Evolutionary conservation across 2,888 invertebrate genomes (phyloP).

Genomic region (Hydraecia micacea): DNA sequence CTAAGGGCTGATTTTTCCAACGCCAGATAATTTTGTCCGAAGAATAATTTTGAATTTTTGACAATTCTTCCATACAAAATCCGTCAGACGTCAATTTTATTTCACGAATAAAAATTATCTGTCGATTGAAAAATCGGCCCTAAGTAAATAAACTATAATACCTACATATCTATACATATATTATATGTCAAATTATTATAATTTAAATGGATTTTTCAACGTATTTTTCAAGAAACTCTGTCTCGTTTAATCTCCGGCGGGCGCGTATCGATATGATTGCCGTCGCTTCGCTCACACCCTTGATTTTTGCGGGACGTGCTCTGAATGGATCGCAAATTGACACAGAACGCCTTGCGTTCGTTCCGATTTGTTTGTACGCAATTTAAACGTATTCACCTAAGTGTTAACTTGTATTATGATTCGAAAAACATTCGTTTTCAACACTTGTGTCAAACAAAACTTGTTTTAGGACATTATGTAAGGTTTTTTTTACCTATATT

Average conservation of each 20-base stretch:
- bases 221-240: neutral
- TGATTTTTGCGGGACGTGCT: slow-evolving; percentile 75
- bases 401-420: slow-evolving; percentile 69
- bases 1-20: neutral
- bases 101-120: neutral
- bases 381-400: slow-evolving; percentile 84
- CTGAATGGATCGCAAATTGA: slow-evolving; percentile 86
- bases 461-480: slow-evolving; percentile 2
- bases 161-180: too few species aligned
- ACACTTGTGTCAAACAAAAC: slow-evolving; percentile 38
- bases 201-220: neutral
- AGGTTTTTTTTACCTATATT: neutral
- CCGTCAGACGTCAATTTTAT: neutral
- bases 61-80: neutral
- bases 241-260: slow-evolving; percentile 2
- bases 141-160: too few species aligned
- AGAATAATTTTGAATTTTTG: neutral
- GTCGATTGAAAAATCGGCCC: neutral
- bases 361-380: slow-evolving; percentile 83
- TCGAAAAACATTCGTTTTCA: slow-evolving; percentile 41
- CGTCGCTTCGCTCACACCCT: slow-evolving; percentile 63
- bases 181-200: neutral
- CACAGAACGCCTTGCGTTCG: slow-evolving; percentile 81
- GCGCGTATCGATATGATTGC: slow-evolving; percentile 53
- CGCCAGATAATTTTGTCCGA: neutral